Evolutionary conservation across 2,113 vertebrate genomes (phyloP).

Genomic region (Lepus americanus): DNA sequence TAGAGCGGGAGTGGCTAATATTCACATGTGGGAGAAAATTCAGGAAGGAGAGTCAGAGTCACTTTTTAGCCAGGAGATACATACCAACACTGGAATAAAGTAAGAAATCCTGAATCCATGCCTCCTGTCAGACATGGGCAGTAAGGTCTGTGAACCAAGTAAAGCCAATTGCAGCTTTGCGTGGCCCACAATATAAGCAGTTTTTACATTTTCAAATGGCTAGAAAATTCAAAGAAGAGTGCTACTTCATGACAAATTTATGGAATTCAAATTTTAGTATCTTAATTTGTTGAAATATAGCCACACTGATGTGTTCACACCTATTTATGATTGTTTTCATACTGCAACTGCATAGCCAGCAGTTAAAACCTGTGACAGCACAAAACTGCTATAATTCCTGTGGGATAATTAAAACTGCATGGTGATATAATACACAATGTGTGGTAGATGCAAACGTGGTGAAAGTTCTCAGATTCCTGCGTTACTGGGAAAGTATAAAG

Average conservation of each 20-base stretch:
- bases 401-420: not conserved
- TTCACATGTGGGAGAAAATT: not conserved
- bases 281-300: not conserved
- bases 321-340: not conserved
- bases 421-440: not conserved
- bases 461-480: rapidly evolving
- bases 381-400: not conserved
- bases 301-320: too few species aligned
- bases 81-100: not conserved
- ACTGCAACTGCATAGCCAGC: not conserved
- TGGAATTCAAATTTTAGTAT: not conserved
- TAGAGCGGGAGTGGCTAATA: not conserved
- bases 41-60: not conserved
- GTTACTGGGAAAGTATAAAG: not conserved
- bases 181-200: not conserved
- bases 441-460: not conserved
- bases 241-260: not conserved
- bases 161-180: not conserved
- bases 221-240: not conserved
- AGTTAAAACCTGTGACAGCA: not conserved
- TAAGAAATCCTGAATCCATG: not conserved
- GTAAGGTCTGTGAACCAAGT: not conserved
- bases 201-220: not conserved
- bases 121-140: not conserved
- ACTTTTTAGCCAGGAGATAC: not conserved